Conservation (phyloP, 2,888 invertebrate genomes). For the Cephus rjabovi region DNA sequence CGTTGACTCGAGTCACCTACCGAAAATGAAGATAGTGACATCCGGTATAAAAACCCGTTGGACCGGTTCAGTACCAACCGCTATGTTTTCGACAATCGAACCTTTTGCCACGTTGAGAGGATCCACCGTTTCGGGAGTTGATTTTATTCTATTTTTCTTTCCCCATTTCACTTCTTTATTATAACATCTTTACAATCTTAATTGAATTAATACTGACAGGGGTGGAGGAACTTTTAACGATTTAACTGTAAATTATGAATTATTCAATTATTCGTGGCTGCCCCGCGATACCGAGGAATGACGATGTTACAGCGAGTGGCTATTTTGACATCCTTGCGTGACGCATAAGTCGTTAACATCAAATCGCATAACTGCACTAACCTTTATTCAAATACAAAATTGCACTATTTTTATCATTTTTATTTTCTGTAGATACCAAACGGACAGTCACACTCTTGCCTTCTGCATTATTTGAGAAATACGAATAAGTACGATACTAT, state of each 20-base stretch:
- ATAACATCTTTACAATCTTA: not conserved
- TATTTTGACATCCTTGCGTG: not conserved
- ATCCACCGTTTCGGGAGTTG: not conserved
- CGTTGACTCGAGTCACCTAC: conserved; percentile 3
- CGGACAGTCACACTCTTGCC: too few relatives aligned
- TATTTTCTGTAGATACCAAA: too few relatives aligned
- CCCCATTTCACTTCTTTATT: not conserved
- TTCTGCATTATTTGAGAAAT: too few relatives aligned
- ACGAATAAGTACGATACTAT: too few relatives aligned
- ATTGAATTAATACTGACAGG: not conserved
- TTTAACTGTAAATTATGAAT: conserved; percentile 10
- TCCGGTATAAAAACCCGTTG: conserved; percentile 6
- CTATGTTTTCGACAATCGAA: not conserved
- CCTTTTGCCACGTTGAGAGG: not conserved
- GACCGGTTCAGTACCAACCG: not conserved
- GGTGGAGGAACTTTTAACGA: conserved; percentile 1
- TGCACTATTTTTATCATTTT: too few relatives aligned
- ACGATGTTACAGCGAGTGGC: too few relatives aligned
- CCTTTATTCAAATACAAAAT: too few relatives aligned
- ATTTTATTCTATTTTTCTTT: not conserved
- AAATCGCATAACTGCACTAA: too few relatives aligned
- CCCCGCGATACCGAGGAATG: not conserved
- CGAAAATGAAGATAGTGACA: conserved; percentile 5
- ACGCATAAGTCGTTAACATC: not conserved
- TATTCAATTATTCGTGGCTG: not conserved